Conservation (phyloP, 2,797 vertebrate species). For the Poliocrania exsul region DNA sequence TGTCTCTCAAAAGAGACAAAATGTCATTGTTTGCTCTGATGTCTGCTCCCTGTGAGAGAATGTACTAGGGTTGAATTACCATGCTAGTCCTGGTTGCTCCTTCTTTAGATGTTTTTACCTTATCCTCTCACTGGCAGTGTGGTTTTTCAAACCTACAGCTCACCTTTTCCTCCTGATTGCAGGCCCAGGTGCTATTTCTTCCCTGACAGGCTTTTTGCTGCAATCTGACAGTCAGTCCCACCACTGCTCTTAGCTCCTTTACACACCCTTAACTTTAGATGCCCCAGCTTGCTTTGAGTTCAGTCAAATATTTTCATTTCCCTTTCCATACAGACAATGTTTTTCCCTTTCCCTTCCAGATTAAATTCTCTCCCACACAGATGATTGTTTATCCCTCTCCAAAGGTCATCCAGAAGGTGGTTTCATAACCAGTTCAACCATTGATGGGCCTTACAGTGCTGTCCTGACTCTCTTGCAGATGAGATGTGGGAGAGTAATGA, state of each 20-base stretch:
- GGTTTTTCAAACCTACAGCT: not conserved
- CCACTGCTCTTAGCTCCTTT: slow-evolving; percentile 63
- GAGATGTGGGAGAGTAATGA: not conserved
- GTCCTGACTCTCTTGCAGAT: not conserved
- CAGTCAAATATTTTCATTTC: slow-evolving; percentile 75
- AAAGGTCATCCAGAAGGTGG: slow-evolving; percentile 35
- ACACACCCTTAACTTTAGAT: slow-evolving; percentile 61
- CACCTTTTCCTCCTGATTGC: not conserved
- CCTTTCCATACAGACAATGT: slow-evolving; percentile 70
- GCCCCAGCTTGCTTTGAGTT: slow-evolving; percentile 63
- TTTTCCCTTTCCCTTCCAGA: slow-evolving; percentile 61
- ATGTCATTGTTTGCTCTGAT: slow-evolving; percentile 5
- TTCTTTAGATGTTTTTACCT: not conserved
- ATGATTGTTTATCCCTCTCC: slow-evolving; percentile 29
- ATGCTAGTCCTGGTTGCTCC: not conserved
- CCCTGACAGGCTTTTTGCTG: not conserved
- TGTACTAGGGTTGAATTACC: not conserved
- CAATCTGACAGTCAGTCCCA: slow-evolving; percentile 27
- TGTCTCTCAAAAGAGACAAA: slow-evolving; percentile 17
- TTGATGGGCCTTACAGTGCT: not conserved
- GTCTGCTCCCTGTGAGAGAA: not conserved
- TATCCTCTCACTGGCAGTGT: not conserved
- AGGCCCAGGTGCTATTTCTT: not conserved
- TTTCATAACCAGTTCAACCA: slow-evolving; percentile 29
- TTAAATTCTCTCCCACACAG: slow-evolving; percentile 56